Conservation (phyloP, 2,888 invertebrate genomes). For the Drosophila stalkeri region DNA sequence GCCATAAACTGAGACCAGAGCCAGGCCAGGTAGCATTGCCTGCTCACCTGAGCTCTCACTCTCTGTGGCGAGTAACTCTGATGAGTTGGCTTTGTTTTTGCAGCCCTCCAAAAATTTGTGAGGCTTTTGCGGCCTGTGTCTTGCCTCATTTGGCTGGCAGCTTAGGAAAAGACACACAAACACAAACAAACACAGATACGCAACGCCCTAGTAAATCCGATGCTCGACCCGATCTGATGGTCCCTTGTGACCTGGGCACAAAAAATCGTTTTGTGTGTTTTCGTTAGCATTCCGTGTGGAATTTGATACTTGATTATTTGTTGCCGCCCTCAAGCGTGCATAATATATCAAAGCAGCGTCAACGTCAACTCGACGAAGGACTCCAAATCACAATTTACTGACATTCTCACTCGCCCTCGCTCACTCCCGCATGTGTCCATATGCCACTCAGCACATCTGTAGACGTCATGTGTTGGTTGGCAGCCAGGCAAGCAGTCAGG, state of each 20-base stretch:
- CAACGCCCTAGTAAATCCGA: slow-evolving; percentile 31
- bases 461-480: slow-evolving; percentile 68
- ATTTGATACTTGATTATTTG: slow-evolving; percentile 80
- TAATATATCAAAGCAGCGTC: slow-evolving; percentile 81
- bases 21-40: slow-evolving; percentile 9
- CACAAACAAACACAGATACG: background rate
- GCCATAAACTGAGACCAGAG: slow-evolving; percentile 52
- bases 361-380: slow-evolving; percentile 62
- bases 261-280: slow-evolving; percentile 66
- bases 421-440: background rate
- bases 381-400: slow-evolving; percentile 41
- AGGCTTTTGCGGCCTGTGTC: slow-evolving; percentile 47
- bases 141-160: slow-evolving; percentile 73
- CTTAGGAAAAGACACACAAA: slow-evolving; percentile 48
- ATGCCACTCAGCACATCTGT: slow-evolving; percentile 61
- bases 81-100: slow-evolving; percentile 64
- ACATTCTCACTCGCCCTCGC: background rate
- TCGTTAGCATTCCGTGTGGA: slow-evolving; percentile 80
- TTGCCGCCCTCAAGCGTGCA: slow-evolving; percentile 81
- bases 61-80: slow-evolving; percentile 19
- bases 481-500: slow-evolving; percentile 14
- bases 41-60: slow-evolving; percentile 41
- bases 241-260: slow-evolving; percentile 54
- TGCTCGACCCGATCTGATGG: slow-evolving; percentile 22
- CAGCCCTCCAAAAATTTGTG: slow-evolving; percentile 45